Percentiles rank a stretch among this genome's conserved stretches.
phyloP scores from a whole-genome alignment of 1,140 invertebrate genomes.

The Zaprionus africanus region DNA sequence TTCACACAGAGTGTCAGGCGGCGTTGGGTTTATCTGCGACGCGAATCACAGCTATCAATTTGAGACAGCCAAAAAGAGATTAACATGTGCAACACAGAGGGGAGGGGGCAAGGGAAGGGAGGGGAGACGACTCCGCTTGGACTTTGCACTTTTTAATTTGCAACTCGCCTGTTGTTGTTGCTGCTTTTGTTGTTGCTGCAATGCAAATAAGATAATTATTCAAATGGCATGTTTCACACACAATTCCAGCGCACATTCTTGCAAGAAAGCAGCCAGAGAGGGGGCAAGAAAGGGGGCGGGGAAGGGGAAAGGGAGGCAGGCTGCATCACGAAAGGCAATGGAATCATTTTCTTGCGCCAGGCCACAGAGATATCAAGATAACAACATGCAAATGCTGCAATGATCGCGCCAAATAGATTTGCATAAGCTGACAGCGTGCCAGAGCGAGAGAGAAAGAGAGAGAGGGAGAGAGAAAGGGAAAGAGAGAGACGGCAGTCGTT shows the following conservation, averaged over 20 bases:
- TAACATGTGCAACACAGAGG: slow-evolving; percentile 55
- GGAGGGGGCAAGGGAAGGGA: neutral
- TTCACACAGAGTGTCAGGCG: slow-evolving; percentile 63
- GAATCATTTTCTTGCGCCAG: slow-evolving; percentile 76
- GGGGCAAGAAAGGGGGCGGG: neutral
- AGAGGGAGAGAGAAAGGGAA: neutral
- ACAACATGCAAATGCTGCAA: slow-evolving; percentile 78
- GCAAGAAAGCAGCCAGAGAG: slow-evolving; percentile 21
- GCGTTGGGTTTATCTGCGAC: slow-evolving; percentile 58
- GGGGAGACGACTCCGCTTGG: slow-evolving; percentile 39
- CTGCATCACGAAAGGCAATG: slow-evolving; percentile 76
- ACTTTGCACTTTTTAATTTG: slow-evolving; percentile 73
- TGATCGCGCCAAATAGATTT: slow-evolving; percentile 82
- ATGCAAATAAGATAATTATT: slow-evolving; percentile 84
- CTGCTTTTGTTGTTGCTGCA: slow-evolving; percentile 44
- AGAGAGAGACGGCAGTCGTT: slow-evolving; percentile 33
- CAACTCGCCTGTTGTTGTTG: slow-evolving; percentile 59
- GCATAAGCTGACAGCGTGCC: slow-evolving; percentile 58
- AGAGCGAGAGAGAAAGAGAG: slow-evolving; percentile 3
- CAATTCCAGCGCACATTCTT: slow-evolving; percentile 81
- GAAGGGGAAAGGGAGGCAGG: neutral
- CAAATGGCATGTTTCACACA: slow-evolving; percentile 84
- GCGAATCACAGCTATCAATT: slow-evolving; percentile 79
- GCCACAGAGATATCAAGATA: slow-evolving; percentile 77
- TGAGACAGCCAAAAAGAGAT: slow-evolving; percentile 63